Evolutionary conservation across 1,140 invertebrate genomes (phyloP), one percentile per base, ranked within the genome.

Genomic region (Panagrolaimus sp.): DNA sequence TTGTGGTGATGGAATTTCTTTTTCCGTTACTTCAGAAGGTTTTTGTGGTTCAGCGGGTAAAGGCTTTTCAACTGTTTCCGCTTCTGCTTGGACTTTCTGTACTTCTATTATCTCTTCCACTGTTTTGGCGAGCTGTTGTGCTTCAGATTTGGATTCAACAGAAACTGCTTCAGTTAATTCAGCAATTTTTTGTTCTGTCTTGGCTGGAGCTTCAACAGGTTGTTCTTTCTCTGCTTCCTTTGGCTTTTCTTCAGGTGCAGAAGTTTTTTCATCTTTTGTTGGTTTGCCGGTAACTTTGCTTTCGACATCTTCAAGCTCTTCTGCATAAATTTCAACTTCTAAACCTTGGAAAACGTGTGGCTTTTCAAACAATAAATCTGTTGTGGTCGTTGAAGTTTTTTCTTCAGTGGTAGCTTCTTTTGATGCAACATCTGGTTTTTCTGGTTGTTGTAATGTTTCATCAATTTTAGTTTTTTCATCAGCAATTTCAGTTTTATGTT

Each of bases 241-340:
- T 10, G 45, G 45, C 45, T 46, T 46, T 9, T 9, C 45, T 46
- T 46, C 45, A n/a, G n/a, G n/a, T n/a, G n/a, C n/a, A n/a, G n/a
- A n/a, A n/a, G n/a, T n/a, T 46, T 46, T n/a, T 10, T 9, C 45
- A 46, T 10, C 45, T 46, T 46, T 46, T 10, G 9, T 46, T 9
- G n/a, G 45, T n/a, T 9, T 10, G 45, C 9, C 9, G 9, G 9
- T n/a, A 10, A 46, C 45, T 9, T n/a, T n/a, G n/a, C 45, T n/a
- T 46, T 46, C 45, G n/a, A 46, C 45, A 10, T 46, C 45, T 9
- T 46, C 45, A 46, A 46, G n/a, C 45, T 46, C 45, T 46, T 46
- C 45, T 9, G 45, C 45, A n/a, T 46, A 46, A 10, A 46, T 46
- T n/a, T 46, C 45, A 46, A 46, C 45, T 10, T 46, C 45, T 9